Base-by-base conservation (phyloP, 2,113 vertebrate genomes). In the Camarhynchus parvulus region DNA sequence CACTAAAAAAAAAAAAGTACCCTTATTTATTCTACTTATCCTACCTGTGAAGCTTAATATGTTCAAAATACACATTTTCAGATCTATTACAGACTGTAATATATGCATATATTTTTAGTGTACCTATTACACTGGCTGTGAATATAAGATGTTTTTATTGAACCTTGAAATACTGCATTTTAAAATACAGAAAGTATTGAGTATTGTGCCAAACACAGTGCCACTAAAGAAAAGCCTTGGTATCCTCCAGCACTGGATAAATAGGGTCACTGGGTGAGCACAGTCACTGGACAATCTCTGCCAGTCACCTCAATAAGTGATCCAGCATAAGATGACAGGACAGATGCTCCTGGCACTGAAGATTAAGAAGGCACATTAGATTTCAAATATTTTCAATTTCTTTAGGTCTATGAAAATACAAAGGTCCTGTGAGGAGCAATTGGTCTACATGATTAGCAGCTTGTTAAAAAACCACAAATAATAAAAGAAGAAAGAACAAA, bases 41-140 rank as follows among this genome's bases (percentile, higher is more conserved):
- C 31, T 73, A n/a, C 33, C 42, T 35, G 50, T 25, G 16, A 85
- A 66, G 14, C 9, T 88, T 42, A 55, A 22, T 50, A 21, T 30
- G 18, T 73, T 66, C 19, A 69, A 90, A 88, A 47, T n/a, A 27
- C 1, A 0, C 3, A 30, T 82, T 82, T 82, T 79, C 64, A 85
- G 30, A 62, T 41, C 2, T 37, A n/a, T 49, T 20, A 35, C 25
- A 41, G 19, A 20, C 33, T 21, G 20, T 37, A 68, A 56, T 39
- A 15, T 0, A 3, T 30, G 28, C 8, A 17, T 33, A 9, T 33
- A 27, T 3, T 2, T 41, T 42, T 10, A 50, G 15, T 21, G 8
- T 33, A 75, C 5, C 6, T 67, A 11, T 39, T 41, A 44, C 20
- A n/a, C 12, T 55, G 21, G 8, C 13, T 74, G 11, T 3, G 2